Base-by-base conservation (phyloP, 2,888 invertebrate species). In the Blomia tropicalis region DNA sequence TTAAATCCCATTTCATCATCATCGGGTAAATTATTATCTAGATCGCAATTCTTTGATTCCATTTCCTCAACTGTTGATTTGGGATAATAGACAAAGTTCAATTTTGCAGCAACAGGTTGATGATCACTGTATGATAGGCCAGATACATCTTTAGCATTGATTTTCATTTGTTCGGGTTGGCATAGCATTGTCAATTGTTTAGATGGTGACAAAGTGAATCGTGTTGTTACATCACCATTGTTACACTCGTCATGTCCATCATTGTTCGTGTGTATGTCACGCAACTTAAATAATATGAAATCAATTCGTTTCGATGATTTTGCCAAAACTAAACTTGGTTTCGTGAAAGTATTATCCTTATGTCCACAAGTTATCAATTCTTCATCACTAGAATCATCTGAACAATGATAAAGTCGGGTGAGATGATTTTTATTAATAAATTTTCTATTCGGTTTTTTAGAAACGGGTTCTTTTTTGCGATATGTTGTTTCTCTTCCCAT, bases 331-430 rank as follows among this genome's bases (percentile, higher is more conserved):
- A 31, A 3, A 2, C 31, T 31, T 17, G 27, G 44, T 14, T 43
- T 22, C 1, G 87, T 83, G 72, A 91, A 96, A 68, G 85, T 85
- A 73, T 96, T 98, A 67, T 81, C 80, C 4, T 81, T 78, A 70
- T 82, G 80, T 70, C 85, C 85, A 72, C 84, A 83, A 17, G 96
- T 96, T 41, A 84, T 83, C 60, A 79, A 76, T 11, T 71, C 66
- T 25, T 71, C 71, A 19, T 67, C 69, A 27, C 65, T 68, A 11
- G 58, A 41, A 3, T 30, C 59, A 23, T n/a, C 51, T 27, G 51
- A 47, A 27, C 51, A 47, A 27, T 22, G 22, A n/a, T 47, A n/a
- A 27, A 47, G 51, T 11, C 51, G 51, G 22, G 7, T 47, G 22
- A 47, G 7, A 27, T 47, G 51, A 27, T n/a, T 14, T 27, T 47